phyloP scores from a whole-genome alignment of 2,888 invertebrate species.

The Lomographa bimaculata region DNA sequence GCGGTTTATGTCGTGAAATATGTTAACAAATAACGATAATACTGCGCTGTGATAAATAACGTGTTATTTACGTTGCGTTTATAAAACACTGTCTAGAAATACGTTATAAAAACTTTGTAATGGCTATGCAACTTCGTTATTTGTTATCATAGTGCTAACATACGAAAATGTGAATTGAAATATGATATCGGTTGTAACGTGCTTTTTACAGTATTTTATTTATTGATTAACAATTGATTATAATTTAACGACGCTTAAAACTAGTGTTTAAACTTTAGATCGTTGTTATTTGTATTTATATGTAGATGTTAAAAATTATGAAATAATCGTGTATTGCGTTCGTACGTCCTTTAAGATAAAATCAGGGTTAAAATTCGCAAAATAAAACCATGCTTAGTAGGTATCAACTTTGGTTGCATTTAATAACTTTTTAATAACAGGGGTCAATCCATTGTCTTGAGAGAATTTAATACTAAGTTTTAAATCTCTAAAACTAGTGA shows the following conservation, averaged over 20 bases:
- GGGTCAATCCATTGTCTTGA: too few relatives aligned
- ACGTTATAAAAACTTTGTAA: slow-evolving; percentile 1
- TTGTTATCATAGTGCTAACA: slow-evolving; percentile 18
- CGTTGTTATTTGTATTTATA: slow-evolving; percentile 44
- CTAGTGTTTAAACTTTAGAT: slow-evolving; percentile 47
- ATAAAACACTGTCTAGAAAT: slow-evolving; percentile 11
- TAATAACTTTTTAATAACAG: too few relatives aligned
- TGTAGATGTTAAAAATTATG: slow-evolving; percentile 40
- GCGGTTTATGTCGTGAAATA: slow-evolving; percentile 12
- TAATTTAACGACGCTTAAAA: slow-evolving; percentile 48
- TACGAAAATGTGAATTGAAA: slow-evolving; percentile 15
- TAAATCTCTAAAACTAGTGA: too few relatives aligned
- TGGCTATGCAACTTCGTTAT: slow-evolving; percentile 18
- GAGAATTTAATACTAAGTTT: too few relatives aligned
- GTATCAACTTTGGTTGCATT: too few relatives aligned
- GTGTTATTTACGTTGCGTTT: slow-evolving; percentile 1
- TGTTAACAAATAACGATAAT: slow-evolving; percentile 23
- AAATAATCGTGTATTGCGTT: slow-evolving; percentile 34
- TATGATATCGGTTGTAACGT: slow-evolving; percentile 27
- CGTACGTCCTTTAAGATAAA: slow-evolving; percentile 29
- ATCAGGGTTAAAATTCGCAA: slow-evolving; percentile 25
- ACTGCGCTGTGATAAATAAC: background rate
- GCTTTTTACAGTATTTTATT: slow-evolving; percentile 52
- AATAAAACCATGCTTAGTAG: too few relatives aligned
- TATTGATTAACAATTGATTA: slow-evolving; percentile 39